Conservation (phyloP, 2,888 invertebrate genomes). For the Microctonus hyperodae region DNA sequence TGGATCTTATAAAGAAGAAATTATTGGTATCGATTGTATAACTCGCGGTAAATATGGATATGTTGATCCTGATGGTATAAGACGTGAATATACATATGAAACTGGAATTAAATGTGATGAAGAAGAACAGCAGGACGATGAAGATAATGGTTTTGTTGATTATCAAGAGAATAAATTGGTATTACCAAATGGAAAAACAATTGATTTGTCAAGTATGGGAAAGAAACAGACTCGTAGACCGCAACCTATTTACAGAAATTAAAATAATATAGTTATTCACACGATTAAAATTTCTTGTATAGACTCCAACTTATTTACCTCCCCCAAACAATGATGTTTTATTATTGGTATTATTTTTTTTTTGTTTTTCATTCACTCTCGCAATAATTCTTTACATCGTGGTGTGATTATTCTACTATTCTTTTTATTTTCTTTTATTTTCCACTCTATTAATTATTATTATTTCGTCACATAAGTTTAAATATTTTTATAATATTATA, state of each 20-base stretch:
- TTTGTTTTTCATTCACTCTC: conserved; percentile 10
- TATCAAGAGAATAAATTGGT: conserved; percentile 78
- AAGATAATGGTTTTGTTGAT: conserved; percentile 70
- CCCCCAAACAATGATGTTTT: not conserved
- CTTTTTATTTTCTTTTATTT: conserved; percentile 14
- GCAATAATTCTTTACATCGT: conserved; percentile 11
- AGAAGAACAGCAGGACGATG: conserved; percentile 60
- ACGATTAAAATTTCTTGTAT: conserved; percentile 28
- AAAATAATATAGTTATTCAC: conserved; percentile 40
- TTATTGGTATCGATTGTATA: conserved; percentile 79
- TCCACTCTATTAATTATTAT: conserved; percentile 26
- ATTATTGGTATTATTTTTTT: not conserved
- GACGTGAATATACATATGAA: conserved; percentile 83
- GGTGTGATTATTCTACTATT: conserved; percentile 30
- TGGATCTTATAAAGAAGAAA: conserved; percentile 86
- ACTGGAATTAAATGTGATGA: conserved; percentile 73
- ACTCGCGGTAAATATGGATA: conserved; percentile 85
- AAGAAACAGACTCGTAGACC: conserved; percentile 75
- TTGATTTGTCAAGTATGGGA: conserved; percentile 75
- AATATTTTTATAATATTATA: not conserved
- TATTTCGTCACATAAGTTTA: conserved; percentile 22
- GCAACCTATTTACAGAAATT: conserved; percentile 66
- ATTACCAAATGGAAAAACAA: conserved; percentile 75
- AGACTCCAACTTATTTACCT: conserved; percentile 17
- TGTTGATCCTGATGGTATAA: conserved; percentile 82